phyloP scores from a whole-genome alignment of 2,113 vertebrate species.

The Labeo catla region DNA sequence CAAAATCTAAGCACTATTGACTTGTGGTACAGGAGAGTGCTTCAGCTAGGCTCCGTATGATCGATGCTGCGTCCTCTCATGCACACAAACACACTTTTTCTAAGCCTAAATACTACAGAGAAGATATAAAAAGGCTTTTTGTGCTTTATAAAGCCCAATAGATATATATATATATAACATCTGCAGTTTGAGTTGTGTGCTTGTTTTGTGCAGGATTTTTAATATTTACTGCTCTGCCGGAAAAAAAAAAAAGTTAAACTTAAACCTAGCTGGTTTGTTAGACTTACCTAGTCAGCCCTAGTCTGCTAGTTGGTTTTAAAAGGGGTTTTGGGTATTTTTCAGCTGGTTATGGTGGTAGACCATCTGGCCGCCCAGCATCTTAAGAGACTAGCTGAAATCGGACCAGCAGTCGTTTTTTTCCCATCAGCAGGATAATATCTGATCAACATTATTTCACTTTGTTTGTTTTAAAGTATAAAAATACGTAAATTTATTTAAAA shows the following conservation, averaged over 20 bases:
- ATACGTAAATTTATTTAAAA: no score
- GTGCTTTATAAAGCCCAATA: not conserved
- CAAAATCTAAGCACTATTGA: slow-evolving; percentile 80
- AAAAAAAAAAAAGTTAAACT: not conserved
- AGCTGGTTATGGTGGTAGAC: slow-evolving; percentile 10
- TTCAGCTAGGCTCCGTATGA: slow-evolving; percentile 51
- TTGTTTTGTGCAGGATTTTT: not conserved
- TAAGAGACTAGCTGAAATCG: not conserved
- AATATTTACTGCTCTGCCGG: not conserved
- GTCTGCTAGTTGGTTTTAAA: not conserved
- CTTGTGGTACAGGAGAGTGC: slow-evolving; percentile 59
- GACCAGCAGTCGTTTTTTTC: not conserved
- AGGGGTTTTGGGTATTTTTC: not conserved
- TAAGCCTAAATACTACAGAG: slow-evolving; percentile 21
- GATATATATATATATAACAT: not conserved
- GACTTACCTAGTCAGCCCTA: not conserved
- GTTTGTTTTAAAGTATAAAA: not conserved
- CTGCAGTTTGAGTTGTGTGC: no score
- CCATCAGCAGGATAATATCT: no score
- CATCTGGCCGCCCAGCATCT: not conserved
- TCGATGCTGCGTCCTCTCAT: slow-evolving; percentile 60
- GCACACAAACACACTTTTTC: slow-evolving; percentile 48
- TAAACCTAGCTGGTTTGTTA: not conserved
- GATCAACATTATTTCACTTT: not conserved
- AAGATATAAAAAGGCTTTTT: slow-evolving; percentile 6